Percentiles rank a stretch among this genome's conserved stretches.
Conservation (phyloP, 2,888 invertebrate species). For the Acholoe squamosa region DNA sequence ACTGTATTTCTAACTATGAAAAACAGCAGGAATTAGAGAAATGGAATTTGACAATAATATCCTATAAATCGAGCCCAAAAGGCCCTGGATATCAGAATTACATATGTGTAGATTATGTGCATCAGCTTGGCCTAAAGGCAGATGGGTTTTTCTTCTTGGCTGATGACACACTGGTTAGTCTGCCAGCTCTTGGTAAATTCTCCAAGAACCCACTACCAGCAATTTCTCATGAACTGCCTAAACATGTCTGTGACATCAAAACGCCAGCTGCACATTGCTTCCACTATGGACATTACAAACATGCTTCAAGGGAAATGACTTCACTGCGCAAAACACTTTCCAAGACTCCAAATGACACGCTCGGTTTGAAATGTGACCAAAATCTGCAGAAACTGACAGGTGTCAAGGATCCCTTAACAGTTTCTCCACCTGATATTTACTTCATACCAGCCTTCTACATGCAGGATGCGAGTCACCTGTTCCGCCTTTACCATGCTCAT, state of each 20-base stretch:
- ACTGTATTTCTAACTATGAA: not conserved
- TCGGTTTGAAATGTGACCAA: not conserved
- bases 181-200: not conserved
- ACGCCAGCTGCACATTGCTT: not conserved
- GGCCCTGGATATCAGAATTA: not conserved
- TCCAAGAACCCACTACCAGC: not conserved
- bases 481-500: not conserved
- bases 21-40: not conserved
- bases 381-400: not conserved
- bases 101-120: constrained; percentile 4
- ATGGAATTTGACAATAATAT: constrained; percentile 11
- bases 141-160: not conserved
- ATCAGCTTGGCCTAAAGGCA: not conserved
- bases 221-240: not conserved
- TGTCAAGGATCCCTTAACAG: not conserved
- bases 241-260: not conserved
- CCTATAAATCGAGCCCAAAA: not conserved
- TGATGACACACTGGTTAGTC: not conserved
- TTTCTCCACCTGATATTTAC: not conserved
- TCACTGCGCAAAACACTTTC: not conserved
- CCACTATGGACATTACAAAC: not conserved
- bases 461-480: not conserved
- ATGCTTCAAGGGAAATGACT: not conserved
- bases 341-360: not conserved
- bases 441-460: not conserved